phyloP scores from a whole-genome alignment of 1,140 invertebrate genomes.

The Hylyphantes graminicola region DNA sequence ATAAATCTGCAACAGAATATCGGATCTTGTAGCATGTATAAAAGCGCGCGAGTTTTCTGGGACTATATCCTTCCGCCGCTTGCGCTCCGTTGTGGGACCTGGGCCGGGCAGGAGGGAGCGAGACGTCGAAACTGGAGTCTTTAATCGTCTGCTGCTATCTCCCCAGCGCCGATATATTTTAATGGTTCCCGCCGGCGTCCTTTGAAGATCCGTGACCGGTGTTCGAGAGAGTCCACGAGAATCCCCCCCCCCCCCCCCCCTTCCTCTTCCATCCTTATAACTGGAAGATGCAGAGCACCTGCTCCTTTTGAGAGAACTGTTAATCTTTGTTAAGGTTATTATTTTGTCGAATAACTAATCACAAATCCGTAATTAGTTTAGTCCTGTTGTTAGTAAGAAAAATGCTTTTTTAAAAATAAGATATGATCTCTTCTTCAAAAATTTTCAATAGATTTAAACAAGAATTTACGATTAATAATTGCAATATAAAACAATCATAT shows the following conservation, averaged over 20 bases:
- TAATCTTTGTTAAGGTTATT: too few relatives aligned
- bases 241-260: constrained; percentile 24
- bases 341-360: too few relatives aligned
- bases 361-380: too few relatives aligned
- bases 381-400: too few relatives aligned
- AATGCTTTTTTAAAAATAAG: too few relatives aligned
- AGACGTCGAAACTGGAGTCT: constrained; percentile 58
- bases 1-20: constrained; percentile 60
- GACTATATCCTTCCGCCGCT: constrained; percentile 50
- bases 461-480: too few relatives aligned
- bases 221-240: constrained; percentile 45
- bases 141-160: constrained; percentile 59
- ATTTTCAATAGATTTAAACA: too few relatives aligned
- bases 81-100: constrained; percentile 36
- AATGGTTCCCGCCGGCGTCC: constrained; percentile 59
- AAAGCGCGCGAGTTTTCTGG: constrained; percentile 39
- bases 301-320: too few relatives aligned
- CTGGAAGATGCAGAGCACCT: too few relatives aligned
- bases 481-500: too few relatives aligned
- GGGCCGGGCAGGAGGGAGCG: constrained; percentile 23
- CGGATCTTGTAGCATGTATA: neutral
- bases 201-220: constrained; percentile 60
- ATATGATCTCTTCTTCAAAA: too few relatives aligned
- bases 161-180: constrained; percentile 60
- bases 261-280: neutral